Conservation (phyloP, 2,113 vertebrate species). For the Pyxicephalus adspersus region DNA sequence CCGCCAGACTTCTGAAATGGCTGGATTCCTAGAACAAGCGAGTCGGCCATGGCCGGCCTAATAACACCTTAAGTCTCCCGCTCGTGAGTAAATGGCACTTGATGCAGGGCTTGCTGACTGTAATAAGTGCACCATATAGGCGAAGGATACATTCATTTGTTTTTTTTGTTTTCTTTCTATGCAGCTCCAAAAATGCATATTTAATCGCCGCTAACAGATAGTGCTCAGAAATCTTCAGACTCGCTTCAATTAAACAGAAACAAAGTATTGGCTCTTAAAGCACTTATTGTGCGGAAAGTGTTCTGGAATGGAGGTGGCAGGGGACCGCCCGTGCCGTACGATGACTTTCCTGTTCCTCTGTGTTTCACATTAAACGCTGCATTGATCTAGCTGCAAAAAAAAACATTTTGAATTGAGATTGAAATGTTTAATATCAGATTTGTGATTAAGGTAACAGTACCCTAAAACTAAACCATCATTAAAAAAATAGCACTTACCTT, state of each 20-base stretch:
- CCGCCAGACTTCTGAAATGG: neutral
- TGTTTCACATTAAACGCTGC: neutral
- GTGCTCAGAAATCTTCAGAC: constrained; percentile 46
- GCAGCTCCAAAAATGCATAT: constrained; percentile 50
- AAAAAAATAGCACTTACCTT: too few species aligned
- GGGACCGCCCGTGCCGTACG: neutral
- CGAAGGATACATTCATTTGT: constrained; percentile 5
- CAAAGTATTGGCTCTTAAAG: neutral
- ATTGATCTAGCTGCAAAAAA: neutral
- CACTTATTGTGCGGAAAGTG: constrained; percentile 18
- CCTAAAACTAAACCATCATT: too few species aligned
- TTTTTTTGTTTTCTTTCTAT: too few species aligned
- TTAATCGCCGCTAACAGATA: constrained; percentile 34
- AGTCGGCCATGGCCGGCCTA: constrained; percentile 16
- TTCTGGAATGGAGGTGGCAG: constrained; percentile 27
- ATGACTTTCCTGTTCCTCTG: constrained; percentile 26
- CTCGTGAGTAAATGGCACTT: constrained; percentile 30
- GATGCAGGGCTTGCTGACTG: constrained; percentile 27
- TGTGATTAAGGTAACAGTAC: too few species aligned
- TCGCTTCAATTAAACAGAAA: constrained; percentile 40
- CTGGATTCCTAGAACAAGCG: constrained; percentile 30
- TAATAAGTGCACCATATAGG: constrained; percentile 43
- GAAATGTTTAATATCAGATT: too few species aligned
- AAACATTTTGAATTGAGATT: constrained; percentile 41
- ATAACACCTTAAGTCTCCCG: neutral